Base-by-base conservation (phyloP, 2,797 vertebrate species). In the Passerculus sandwichensis region DNA sequence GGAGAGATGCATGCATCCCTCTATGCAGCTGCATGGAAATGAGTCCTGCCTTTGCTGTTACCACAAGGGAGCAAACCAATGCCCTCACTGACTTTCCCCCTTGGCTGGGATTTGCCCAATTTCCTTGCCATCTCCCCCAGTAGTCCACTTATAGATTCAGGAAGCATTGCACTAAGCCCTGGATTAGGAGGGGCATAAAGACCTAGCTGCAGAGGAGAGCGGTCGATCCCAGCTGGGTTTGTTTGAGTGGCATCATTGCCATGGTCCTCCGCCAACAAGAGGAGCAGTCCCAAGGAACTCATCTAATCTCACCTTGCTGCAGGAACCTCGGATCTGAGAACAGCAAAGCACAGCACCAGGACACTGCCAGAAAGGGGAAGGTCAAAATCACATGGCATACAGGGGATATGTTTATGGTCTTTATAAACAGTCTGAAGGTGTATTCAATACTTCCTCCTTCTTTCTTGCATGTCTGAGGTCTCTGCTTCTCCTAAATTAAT, bases 181-280 rank as follows among this genome's bases (percentile, higher is more conserved):
- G 51, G n/a, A 15, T 34, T 44, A 29, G 53, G 14, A 83, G 19
- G 6, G 3, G 7, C 26, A 4, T 9, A 21, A 20, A 13, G 27
- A n/a, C 23, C n/a, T 22, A 27, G 29, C 11, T 29, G 11, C 32
- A 42, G 13, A 57, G 11, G 13, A 70, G 25, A 45, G 23, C 2
- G 4, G 27, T 0, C 0, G 45, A 73, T 16, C 25, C 27, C n/a
- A 32, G 11, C 20, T 45, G 20, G 20, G 11, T 74, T 47, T 71
- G 13, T 42, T 1, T 0, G 0, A 87, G 13, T 27, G 64, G 26
- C 1, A 0, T 73, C 3, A 1, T 10, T 3, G 0, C 30, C 6
- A 3, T 10, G 30, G 69, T 34, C 7, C 21, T 51, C 21, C 1
- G 1, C 17, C 65, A 26, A 21, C 6, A 13, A 53, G 56, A 64